Base-by-base conservation (phyloP, 2,888 invertebrate genomes). In the Tigriopus californicus region DNA sequence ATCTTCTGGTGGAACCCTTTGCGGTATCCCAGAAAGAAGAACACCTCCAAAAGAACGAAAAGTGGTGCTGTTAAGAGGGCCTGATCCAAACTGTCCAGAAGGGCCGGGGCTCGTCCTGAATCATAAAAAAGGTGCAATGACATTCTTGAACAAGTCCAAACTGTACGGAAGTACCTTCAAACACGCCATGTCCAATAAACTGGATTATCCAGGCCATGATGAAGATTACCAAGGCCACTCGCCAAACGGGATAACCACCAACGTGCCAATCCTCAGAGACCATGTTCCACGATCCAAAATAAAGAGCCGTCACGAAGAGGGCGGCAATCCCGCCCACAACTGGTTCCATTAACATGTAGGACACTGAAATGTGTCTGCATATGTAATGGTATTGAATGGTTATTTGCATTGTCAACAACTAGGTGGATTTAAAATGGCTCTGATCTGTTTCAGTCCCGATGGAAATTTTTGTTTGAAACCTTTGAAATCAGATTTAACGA, bases 131-230 rank as follows among this genome's bases (percentile, higher is more conserved):
- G 8, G 33, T 33, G 8, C 8, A 5, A 33, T 33, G 33, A 33
- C 3, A 5, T 33, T 33, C 33, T 8, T 8, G 8, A 33, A 5
- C 4, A 33, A 5, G 4, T 33, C 8, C 3, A 33, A 33, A 33
- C 33, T 33, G 8, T 5, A 5, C 8, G 8, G 33, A 33, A 5
- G 4, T 58, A 24, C 25, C 25, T 33, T 66, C 66, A 60, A 66
- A 65, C 12, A 55, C 62, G 15, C 66, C 66, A 57, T 66, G 66
- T 10, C 66, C 66, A 41, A 66, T 13, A 52, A 66, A 66, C 64
- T 65, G 47, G 6, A 60, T 44, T 48, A 52, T 60, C 41, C 42
- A 61, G 47, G 18, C 57, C 15, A 53, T 58, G 13, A 55, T 41
- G 51, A 48, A 13, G 18, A 52, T 13, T 10, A 13, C 25, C 33